Base-by-base conservation (phyloP, 2,797 vertebrate genomes). In the Chelon labrosus region DNA sequence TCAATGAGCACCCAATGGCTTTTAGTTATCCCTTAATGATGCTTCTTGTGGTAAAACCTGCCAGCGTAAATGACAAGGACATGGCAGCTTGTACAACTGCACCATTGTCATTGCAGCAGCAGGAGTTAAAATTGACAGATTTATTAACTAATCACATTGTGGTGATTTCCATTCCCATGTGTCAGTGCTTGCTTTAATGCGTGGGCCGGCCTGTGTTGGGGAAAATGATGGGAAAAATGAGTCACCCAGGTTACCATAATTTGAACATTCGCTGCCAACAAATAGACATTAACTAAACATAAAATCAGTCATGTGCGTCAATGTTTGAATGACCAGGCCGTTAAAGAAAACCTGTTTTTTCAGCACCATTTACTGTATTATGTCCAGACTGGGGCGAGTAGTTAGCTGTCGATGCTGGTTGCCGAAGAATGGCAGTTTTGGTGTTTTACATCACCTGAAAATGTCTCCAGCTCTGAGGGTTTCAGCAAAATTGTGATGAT, bases 401-500 rank as follows among this genome's bases (percentile, higher is more conserved):
- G 35, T 39, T 13, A 25, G 37, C 20, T 61, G 69, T 47, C 41
- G 31, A 37, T 64, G 56, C 7, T 35, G 31, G 31, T 31, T 55
- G 19, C 44, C 49, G 22, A 3, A 66, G 25, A 14, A 9, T 44
- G 1, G 12, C 27, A n/a, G 65, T 65, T 73, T 74, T 2, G 12
- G 77, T 74, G 65, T 51, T 66, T 75, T 71, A 63, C 61, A 73
- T 81, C 68, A 80, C 74, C 81, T 74, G 54, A 67, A 80, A 70
- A 54, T 56, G 56, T 56, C 57, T 74, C 74, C 59, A 6, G 2
- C 72, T 70, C 44, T 69, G 44, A 80, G 75, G 75, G 51, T 65
- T 66, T 82, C 39, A 50, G 75, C 59, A 53, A 63, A 75, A 25
- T 37, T 67, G 31, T 54, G 62, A 82, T 89, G 84, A 89, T 88